Conservation (phyloP, 2,113 vertebrate genomes). For the Oreochromis niloticus region DNA sequence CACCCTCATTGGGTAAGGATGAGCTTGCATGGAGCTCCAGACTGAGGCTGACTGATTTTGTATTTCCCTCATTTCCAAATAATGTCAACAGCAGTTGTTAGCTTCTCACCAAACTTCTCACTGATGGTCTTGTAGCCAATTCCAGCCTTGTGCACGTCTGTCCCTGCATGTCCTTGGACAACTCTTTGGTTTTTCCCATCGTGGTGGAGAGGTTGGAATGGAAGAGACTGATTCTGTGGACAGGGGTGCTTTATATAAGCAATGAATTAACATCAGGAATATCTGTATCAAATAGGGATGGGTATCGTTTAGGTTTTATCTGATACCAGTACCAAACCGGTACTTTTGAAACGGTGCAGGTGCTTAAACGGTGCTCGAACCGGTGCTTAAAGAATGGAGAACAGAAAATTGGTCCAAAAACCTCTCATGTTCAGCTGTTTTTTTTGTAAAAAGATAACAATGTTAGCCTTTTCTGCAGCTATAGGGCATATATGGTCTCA, state of each 20-base stretch:
- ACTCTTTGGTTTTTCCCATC: neutral
- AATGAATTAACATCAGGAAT: neutral
- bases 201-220: neutral
- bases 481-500: no score
- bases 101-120: neutral
- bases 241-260: accelerated
- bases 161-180: neutral
- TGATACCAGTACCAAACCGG: no score
- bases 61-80: neutral
- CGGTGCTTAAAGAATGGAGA: no score
- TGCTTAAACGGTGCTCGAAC: no score
- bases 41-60: neutral
- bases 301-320: no score
- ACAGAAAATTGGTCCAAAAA: no score
- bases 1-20: neutral
- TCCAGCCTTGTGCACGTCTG: neutral
- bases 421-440: no score
- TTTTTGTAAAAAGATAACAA: no score
- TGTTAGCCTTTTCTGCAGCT: no score
- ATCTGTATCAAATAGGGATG: neutral
- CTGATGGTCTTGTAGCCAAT: neutral
- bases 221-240: neutral
- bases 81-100: neutral
- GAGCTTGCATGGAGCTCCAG: neutral
- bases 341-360: no score